Evolutionary conservation across 2,888 invertebrate species (phyloP).

Genomic region (Ochropacha duplaris): DNA sequence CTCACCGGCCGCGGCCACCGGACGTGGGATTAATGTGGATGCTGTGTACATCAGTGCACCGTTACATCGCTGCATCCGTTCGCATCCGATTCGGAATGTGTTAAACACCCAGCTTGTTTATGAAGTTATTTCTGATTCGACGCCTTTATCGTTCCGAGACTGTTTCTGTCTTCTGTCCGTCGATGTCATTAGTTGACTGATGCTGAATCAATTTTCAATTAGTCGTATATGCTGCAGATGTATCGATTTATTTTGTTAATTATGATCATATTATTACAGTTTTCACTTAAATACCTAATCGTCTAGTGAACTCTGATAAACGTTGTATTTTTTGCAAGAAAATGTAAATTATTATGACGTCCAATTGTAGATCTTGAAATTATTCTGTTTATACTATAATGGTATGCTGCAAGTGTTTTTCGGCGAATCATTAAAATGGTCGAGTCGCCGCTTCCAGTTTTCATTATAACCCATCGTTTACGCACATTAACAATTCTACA

Average conservation of each 20-base stretch:
- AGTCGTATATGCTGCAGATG: conserved; percentile 23
- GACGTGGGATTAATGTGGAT: conserved; percentile 34
- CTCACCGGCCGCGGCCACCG: conserved; percentile 17
- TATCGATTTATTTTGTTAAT: conserved; percentile 23
- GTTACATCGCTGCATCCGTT: conserved; percentile 52
- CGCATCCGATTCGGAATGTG: conserved; percentile 38
- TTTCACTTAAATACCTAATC: conserved; percentile 2
- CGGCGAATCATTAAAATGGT: conserved; percentile 25
- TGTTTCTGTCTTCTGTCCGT: conserved; percentile 18
- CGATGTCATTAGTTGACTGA: conserved; percentile 19
- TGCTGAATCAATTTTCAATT: conserved; percentile 30
- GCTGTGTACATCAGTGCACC: conserved; percentile 50
- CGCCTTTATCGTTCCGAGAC: conserved; percentile 24
- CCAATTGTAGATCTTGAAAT: not conserved
- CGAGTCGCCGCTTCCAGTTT: conserved; percentile 28
- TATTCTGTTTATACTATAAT: conserved; percentile 5
- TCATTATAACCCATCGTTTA: conserved; percentile 33
- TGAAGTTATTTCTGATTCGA: conserved; percentile 62
- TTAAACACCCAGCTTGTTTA: conserved; percentile 56
- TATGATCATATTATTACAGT: conserved; percentile 20
- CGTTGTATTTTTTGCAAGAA: not conserved
- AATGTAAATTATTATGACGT: not conserved
- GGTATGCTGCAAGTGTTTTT: conserved; percentile 13
- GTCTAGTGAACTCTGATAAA: not conserved
- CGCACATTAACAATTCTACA: conserved; percentile 40